phyloP scores from a whole-genome alignment of 2,888 invertebrate species.

The Spisula subtruncata region DNA sequence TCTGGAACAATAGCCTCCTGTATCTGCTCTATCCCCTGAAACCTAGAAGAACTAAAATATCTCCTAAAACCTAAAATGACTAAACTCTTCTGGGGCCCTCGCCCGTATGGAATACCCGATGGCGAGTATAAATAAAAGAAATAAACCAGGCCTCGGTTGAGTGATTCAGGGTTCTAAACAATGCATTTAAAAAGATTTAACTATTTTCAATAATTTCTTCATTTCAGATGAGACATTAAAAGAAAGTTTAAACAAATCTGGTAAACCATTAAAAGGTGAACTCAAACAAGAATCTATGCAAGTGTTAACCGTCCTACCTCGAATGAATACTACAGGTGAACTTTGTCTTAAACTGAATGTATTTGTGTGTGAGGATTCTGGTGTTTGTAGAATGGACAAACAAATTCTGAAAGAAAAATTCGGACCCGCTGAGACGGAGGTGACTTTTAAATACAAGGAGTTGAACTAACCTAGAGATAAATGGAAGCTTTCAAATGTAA shows the following conservation, averaged over 20 bases:
- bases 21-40: no score
- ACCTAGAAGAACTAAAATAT: no score
- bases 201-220: background rate
- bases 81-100: no score
- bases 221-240: constrained; percentile 62
- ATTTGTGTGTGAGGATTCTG: constrained; percentile 66
- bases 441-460: background rate
- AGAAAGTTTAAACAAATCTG: constrained; percentile 4
- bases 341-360: constrained; percentile 56
- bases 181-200: no score
- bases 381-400: constrained; percentile 62
- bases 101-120: no score
- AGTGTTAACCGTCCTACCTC: constrained; percentile 49
- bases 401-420: constrained; percentile 30
- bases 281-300: constrained; percentile 54
- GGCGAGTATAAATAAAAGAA: no score
- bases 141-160: no score
- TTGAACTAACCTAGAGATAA: background rate
- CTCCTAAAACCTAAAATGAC: no score
- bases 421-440: background rate
- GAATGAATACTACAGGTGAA: constrained; percentile 14
- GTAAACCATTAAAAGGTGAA: constrained; percentile 45
- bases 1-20: no score
- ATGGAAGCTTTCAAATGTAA: no score
- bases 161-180: no score